Percentiles rank a stretch among this genome's conserved stretches.
phyloP scores from a whole-genome alignment of 1,140 invertebrate species.

The Lasaia peninsularis region DNA sequence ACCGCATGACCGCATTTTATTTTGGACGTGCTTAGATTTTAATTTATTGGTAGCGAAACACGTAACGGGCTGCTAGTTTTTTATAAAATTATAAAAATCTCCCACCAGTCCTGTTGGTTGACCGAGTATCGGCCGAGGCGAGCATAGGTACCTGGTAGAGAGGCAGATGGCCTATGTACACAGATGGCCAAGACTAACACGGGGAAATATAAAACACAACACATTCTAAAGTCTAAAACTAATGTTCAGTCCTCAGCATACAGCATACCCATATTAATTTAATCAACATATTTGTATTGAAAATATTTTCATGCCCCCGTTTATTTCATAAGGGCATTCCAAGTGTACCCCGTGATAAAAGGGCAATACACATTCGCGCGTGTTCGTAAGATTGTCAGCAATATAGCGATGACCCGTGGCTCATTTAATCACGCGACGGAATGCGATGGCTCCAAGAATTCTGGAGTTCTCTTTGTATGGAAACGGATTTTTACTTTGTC shows the following conservation, averaged over 20 bases:
- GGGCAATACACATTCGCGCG: conserved; percentile 18
- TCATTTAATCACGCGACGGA: conserved; percentile 70
- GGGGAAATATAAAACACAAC: too few relatives aligned
- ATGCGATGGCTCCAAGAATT: conserved; percentile 41
- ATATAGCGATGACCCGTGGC: conserved; percentile 65
- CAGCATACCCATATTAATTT: not conserved
- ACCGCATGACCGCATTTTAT: too few relatives aligned
- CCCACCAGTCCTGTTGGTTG: too few relatives aligned
- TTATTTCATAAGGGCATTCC: conserved; percentile 12
- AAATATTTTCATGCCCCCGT: conserved; percentile 16
- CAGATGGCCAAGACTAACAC: too few relatives aligned
- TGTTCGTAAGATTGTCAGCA: conserved; percentile 47
- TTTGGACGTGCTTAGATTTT: too few relatives aligned
- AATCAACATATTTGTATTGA: conserved; percentile 9
- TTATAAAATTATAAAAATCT: too few relatives aligned
- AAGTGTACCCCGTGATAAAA: conserved; percentile 1
- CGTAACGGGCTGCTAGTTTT: too few relatives aligned
- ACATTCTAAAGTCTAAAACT: not conserved
- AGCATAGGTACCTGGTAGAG: too few relatives aligned
- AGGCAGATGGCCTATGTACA: too few relatives aligned
- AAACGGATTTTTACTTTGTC: conserved; percentile 19
- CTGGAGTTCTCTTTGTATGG: conserved; percentile 21
- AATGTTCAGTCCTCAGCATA: not conserved
- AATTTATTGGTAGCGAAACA: too few relatives aligned
- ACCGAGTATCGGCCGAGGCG: too few relatives aligned